Conservation (phyloP, 2,888 invertebrate species). For the Desoria tigrina region DNA sequence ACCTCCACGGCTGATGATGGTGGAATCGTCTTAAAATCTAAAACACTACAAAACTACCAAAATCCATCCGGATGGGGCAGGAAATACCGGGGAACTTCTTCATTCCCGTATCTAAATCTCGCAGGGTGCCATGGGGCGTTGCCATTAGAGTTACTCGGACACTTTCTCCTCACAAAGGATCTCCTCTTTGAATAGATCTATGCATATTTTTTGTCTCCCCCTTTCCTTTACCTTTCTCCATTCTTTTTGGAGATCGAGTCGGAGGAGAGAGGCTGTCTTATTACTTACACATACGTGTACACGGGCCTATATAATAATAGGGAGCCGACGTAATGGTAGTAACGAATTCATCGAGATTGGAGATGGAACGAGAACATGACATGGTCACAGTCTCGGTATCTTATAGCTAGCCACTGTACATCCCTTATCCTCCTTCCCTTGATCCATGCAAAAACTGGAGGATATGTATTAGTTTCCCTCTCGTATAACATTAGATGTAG, state of each 20-base stretch:
- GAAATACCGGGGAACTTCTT: slow-evolving; percentile 35
- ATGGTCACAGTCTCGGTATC: slow-evolving; percentile 2
- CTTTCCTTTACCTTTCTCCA: slow-evolving; percentile 10
- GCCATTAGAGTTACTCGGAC: slow-evolving; percentile 52
- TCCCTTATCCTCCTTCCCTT: not conserved
- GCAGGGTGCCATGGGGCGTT: slow-evolving; percentile 47
- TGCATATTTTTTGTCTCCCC: slow-evolving; percentile 20
- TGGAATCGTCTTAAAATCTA: not conserved
- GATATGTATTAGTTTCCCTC: no score
- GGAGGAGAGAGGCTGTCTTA: slow-evolving; percentile 2
- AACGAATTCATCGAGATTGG: slow-evolving; percentile 4
- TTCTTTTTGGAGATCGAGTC: slow-evolving; percentile 15
- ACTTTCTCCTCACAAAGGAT: slow-evolving; percentile 35
- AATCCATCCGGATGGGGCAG: not conserved
- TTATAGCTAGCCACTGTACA: not conserved
- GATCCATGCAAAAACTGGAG: not conserved
- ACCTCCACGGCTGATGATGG: no score
- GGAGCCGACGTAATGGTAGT: slow-evolving; percentile 7
- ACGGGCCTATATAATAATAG: not conserved
- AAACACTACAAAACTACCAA: not conserved
- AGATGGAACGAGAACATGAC: not conserved
- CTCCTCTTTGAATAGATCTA: slow-evolving; percentile 2
- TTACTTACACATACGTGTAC: slow-evolving; percentile 3
- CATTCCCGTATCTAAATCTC: slow-evolving; percentile 49
- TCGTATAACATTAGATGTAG: no score